These are phyloP conservation scores for Sebastes elongatus DNA, from an alignment of 2,797 vertebrate genomes.

Conservation along the genomic window DNA sequence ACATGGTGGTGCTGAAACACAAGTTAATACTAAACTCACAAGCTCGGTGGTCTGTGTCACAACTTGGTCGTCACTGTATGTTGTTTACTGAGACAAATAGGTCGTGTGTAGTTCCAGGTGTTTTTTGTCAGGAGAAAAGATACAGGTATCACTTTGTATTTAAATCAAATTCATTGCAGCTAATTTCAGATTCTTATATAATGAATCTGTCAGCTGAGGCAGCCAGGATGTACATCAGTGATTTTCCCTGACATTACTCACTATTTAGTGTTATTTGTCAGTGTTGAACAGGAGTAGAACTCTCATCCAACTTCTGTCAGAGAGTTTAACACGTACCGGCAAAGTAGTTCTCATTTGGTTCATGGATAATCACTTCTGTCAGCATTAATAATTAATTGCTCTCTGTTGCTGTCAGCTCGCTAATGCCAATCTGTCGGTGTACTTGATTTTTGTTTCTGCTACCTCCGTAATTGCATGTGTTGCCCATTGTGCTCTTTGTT, in stretches of 20 bases:
- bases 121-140: not conserved
- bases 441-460: constrained; percentile 37
- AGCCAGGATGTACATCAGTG: not conserved
- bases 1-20: not conserved
- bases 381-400: constrained; percentile 51
- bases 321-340: constrained; percentile 3
- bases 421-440: constrained; percentile 45
- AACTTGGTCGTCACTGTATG: no score
- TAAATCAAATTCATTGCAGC: not conserved
- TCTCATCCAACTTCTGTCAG: constrained; percentile 9
- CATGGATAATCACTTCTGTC: constrained; percentile 43
- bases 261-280: not conserved
- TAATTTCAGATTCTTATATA: not conserved
- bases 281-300: constrained; percentile 16
- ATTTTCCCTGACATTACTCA: not conserved
- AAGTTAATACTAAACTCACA: not conserved
- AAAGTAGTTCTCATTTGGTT: constrained; percentile 44
- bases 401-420: constrained; percentile 33
- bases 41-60: not conserved
- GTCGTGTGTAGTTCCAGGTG: not conserved
- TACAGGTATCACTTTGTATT: not conserved
- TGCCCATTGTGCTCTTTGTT: constrained; percentile 17
- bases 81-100: not conserved
- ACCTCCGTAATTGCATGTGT: constrained; percentile 24
- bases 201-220: not conserved